Conservation (phyloP, 2,888 invertebrate genomes). For the Automeris io region DNA sequence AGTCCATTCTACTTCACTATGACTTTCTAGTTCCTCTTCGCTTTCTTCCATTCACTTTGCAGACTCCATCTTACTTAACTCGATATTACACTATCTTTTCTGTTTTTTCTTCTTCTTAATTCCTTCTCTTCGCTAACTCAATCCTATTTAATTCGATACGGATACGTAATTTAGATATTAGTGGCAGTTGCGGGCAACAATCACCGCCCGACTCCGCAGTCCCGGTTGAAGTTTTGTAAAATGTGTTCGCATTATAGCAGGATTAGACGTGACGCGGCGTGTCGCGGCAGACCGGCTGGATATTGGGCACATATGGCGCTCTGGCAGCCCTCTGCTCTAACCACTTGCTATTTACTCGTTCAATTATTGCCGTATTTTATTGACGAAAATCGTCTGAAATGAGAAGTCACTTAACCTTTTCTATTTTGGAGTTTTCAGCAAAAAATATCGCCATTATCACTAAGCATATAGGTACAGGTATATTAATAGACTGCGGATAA, state of each 20-base stretch:
- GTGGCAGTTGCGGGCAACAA: not conserved
- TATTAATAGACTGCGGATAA: not conserved
- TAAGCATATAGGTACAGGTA: too few relatives aligned
- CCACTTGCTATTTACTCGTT: constrained; percentile 9
- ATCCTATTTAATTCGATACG: too few relatives aligned
- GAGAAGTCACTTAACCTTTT: not conserved
- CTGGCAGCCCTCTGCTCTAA: constrained; percentile 20
- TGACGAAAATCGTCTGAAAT: constrained; percentile 24
- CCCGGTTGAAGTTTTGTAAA: constrained; percentile 39
- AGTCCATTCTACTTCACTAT: too few relatives aligned
- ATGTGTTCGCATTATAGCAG: constrained; percentile 56
- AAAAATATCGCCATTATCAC: not conserved
- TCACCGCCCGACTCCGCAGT: not conserved
- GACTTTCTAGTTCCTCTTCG: too few relatives aligned
- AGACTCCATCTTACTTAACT: too few relatives aligned
- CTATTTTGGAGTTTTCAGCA: not conserved
- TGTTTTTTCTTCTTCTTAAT: too few relatives aligned
- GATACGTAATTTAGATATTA: constrained; percentile 1
- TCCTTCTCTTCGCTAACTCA: too few relatives aligned
- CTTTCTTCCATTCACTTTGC: too few relatives aligned
- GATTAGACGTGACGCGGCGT: constrained; percentile 61
- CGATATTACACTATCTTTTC: too few relatives aligned
- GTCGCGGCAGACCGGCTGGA: constrained; percentile 39
- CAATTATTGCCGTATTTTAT: constrained; percentile 52
- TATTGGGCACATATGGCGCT: constrained; percentile 68